Evolutionary conservation across 92 coral and sea anemone genomes (phyloP), one percentile per base, ranked within the genome.

Genomic region (Palythoa caribaeorum): DNA sequence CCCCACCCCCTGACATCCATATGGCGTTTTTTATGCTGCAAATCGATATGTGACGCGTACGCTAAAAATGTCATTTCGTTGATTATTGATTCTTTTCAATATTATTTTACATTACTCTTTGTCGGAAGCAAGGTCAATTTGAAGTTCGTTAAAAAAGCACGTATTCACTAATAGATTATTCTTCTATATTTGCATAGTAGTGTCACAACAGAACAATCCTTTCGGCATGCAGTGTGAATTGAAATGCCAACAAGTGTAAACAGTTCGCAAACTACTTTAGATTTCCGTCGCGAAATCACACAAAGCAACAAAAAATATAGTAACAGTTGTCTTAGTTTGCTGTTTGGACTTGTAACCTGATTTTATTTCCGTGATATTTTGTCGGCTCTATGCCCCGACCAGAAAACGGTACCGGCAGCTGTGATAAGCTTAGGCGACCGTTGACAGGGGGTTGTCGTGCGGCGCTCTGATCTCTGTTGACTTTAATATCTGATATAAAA

Each of bases 171-270:
- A 14, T 44, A 28, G 17, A 6, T 75, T 52, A 19, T 6, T 44
- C 39, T 44, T 40, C 35, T 47, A 7, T 74, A n/a, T 38, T 35
- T 11, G 54, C 37, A 17, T 10, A 35, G 37, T 28, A 28, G 28
- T 28, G 28, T 28, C 28, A 75, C 21, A 8, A 17, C 19, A 12
- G 17, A 40, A 38, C 50, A 79, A 15, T 55, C 55, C 53, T 38
- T 79, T 79, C 52, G 59, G 6, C 28, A 28, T 28, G 28, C 1
- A 38, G 72, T 0, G 16, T 60, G 84, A 79, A 59, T 38, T 9
- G 84, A 79, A n/a, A 62, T 12, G 84, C 39, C 84, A 38, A 60
- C 38, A 62, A 39, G 38, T 8, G 84, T 79, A 79, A 79, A 79
- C 84, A 79, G 5, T 5, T 79, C n/a, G 47, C 53, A 17, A 79